Evolutionary conservation across 2,797 vertebrate species (phyloP).

Genomic region (Heteromormyrus szaboi): DNA sequence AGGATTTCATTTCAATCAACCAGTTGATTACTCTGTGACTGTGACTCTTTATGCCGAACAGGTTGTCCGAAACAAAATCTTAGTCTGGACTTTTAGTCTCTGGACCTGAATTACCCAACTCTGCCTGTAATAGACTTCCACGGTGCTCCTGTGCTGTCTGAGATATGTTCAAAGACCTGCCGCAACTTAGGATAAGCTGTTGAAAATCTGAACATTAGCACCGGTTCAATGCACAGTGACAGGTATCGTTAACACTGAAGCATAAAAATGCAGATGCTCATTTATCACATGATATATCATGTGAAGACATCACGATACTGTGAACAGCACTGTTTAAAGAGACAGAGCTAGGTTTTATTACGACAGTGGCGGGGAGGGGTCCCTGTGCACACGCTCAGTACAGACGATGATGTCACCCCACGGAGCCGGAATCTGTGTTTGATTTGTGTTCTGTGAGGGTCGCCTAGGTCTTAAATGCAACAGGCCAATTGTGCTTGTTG

Average conservation of each 20-base stretch:
- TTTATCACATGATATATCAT: neutral
- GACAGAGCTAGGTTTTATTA: neutral
- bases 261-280: neutral
- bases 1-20: neutral
- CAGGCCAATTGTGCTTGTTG: neutral
- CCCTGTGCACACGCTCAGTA: neutral
- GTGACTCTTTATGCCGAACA: neutral
- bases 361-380: neutral
- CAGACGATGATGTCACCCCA: constrained; percentile 8
- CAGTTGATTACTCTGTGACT: neutral
- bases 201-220: neutral
- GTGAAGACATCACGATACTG: neutral
- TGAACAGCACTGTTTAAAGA: neutral
- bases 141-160: neutral
- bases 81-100: neutral
- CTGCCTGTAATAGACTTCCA: neutral
- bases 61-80: neutral
- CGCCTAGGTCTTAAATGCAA: neutral
- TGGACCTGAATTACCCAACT: neutral
- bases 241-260: neutral
- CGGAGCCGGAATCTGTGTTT: neutral
- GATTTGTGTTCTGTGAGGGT: neutral
- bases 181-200: neutral
- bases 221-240: neutral
- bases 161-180: neutral